Evolutionary conservation across 2,888 invertebrate species (phyloP).

Genomic region (Rhogogaster chlorosoma): DNA sequence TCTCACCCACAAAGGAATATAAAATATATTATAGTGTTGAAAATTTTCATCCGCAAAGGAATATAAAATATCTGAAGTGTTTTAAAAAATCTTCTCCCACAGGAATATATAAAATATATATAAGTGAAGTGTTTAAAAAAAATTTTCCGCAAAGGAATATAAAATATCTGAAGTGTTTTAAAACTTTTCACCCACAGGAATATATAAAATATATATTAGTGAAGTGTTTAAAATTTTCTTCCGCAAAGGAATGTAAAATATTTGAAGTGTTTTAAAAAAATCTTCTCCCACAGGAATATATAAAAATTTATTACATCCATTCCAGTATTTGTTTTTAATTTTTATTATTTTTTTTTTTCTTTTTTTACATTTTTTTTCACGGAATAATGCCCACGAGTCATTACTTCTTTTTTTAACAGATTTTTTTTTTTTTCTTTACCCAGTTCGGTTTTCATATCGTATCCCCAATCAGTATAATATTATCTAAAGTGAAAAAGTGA

Average conservation of each 20-base stretch:
- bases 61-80: no score
- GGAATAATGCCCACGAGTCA: no score
- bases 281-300: neutral
- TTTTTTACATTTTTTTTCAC: no score
- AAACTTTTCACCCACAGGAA: neutral
- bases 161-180: no score
- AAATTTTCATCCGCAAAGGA: no score
- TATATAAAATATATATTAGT: neutral
- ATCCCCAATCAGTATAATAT: neutral
- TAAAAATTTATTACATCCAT: neutral
- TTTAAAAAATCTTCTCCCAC: no score
- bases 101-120: neutral
- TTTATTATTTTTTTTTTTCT: no score
- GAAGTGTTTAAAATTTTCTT: neutral
- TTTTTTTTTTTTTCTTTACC: neutral
- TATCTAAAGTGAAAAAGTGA: neutral
- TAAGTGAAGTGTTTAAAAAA: neutral
- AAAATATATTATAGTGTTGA: neutral
- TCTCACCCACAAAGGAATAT: no score
- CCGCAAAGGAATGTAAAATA: no score
- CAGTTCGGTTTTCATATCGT: neutral
- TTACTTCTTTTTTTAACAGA: no score
- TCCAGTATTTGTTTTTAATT: neutral
- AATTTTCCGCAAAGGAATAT: no score
- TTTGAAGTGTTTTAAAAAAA: no score